Conservation (phyloP, 2,113 vertebrate species). For the Pitta sordida region DNA sequence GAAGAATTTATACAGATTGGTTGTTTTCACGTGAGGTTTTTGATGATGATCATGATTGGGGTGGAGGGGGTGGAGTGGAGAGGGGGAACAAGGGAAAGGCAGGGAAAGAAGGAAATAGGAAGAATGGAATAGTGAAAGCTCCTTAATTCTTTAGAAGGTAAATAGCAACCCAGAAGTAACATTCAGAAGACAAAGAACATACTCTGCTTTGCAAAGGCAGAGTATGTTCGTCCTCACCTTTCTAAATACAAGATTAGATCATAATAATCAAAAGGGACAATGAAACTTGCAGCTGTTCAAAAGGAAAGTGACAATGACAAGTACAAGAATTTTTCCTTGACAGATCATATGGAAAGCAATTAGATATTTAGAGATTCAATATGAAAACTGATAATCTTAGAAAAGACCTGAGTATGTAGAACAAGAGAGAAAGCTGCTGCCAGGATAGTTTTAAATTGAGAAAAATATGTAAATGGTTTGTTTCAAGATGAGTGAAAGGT, state of each 20-base stretch:
- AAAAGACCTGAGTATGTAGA: not conserved
- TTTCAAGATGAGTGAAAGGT: not conserved
- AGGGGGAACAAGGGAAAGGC: not conserved
- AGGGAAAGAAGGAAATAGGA: not conserved
- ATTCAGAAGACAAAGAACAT: rapidly evolving
- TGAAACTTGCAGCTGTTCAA: not conserved
- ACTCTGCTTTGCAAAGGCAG: not conserved
- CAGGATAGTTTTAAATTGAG: not conserved
- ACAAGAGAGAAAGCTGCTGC: not conserved
- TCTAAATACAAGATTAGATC: not conserved
- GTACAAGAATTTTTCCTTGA: not conserved
- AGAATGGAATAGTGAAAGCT: not conserved
- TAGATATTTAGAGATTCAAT: not conserved
- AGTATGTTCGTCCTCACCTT: not conserved
- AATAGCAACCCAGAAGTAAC: not conserved
- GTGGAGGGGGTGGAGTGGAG: not conserved
- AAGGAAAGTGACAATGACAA: not conserved
- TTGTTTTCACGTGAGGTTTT: not conserved
- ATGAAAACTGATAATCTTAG: not conserved
- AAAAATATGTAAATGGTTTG: not conserved
- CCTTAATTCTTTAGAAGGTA: not conserved
- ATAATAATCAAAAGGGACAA: not conserved
- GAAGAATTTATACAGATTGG: not conserved
- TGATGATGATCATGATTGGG: not conserved
- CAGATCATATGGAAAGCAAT: not conserved